Percentiles rank a stretch among this genome's conserved stretches.
Evolutionary conservation across 2,888 invertebrate species (phyloP).

Genomic region (Halocaridina rubra): DNA sequence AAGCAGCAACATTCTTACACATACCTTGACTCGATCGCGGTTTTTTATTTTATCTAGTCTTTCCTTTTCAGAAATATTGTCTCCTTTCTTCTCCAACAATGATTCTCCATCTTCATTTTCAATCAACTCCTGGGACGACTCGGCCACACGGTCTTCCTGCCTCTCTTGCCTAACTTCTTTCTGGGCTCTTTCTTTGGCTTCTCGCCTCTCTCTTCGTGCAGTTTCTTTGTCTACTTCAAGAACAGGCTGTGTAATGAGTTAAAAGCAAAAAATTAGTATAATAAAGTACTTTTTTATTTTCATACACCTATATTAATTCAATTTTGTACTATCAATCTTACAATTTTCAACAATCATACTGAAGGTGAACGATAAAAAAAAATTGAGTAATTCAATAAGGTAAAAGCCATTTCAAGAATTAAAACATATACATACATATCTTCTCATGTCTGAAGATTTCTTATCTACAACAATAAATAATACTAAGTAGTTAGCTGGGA

Average conservation of each 20-base stretch:
- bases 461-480: no score
- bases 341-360: no score
- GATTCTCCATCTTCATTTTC: not conserved
- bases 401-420: no score
- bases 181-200: slow-evolving; percentile 60
- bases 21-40: not conserved
- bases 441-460: no score
- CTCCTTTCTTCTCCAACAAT: not conserved
- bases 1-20: no score
- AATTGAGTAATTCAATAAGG: no score
- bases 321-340: no score
- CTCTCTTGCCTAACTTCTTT: slow-evolving; percentile 54
- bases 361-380: no score
- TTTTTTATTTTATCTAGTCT: not conserved
- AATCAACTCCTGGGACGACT: not conserved
- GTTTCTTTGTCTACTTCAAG: slow-evolving; percentile 65
- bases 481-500: no score
- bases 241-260: slow-evolving; percentile 75
- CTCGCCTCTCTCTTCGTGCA: slow-evolving; percentile 51
- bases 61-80: not conserved
- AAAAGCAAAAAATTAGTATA: slow-evolving; percentile 39
- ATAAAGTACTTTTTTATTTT: no score
- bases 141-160: slow-evolving; percentile 27
- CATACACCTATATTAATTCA: no score
- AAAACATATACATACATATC: no score